phyloP scores from a whole-genome alignment of 2,888 invertebrate species.

The Athetis lepigone region DNA sequence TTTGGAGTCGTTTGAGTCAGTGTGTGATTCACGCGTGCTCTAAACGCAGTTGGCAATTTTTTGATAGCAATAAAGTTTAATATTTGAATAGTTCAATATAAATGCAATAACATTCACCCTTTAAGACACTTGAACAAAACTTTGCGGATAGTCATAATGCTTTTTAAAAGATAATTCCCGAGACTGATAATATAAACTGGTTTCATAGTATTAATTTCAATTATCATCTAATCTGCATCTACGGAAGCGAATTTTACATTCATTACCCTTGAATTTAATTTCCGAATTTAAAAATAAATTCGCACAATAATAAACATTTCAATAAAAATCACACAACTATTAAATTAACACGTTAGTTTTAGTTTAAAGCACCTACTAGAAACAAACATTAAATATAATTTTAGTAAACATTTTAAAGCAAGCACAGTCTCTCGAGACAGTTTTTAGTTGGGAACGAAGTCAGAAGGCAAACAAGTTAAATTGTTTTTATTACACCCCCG shows the following conservation, averaged over 20 bases:
- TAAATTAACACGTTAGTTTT: conserved; percentile 17
- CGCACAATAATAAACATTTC: not conserved
- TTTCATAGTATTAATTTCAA: not conserved
- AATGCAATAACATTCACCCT: no score
- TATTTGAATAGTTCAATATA: no score
- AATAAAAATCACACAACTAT: conserved; percentile 5
- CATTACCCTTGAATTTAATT: not conserved
- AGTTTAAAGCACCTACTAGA: conserved; percentile 19
- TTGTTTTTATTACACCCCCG: conserved; percentile 54
- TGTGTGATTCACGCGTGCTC: not conserved
- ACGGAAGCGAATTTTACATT: conserved; percentile 9
- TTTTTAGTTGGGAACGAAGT: conserved; percentile 47
- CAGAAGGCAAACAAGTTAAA: conserved; percentile 53
- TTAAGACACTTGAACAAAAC: not conserved
- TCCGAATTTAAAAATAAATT: not conserved
- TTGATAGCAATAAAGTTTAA: no score
- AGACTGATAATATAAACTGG: no score
- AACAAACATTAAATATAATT: conserved; percentile 43
- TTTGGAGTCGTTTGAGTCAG: not conserved
- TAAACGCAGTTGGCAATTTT: not conserved
- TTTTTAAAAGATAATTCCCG: not conserved
- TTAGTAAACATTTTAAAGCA: conserved; percentile 42
- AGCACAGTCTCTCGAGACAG: conserved; percentile 40
- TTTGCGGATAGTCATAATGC: not conserved
- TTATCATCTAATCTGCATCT: not conserved